A percentile compares a stretch with the other conserved stretches of the same genome.
Evolutionary conservation across 2,113 vertebrate species (phyloP).

Genomic region (Illadopsis cleaveri): DNA sequence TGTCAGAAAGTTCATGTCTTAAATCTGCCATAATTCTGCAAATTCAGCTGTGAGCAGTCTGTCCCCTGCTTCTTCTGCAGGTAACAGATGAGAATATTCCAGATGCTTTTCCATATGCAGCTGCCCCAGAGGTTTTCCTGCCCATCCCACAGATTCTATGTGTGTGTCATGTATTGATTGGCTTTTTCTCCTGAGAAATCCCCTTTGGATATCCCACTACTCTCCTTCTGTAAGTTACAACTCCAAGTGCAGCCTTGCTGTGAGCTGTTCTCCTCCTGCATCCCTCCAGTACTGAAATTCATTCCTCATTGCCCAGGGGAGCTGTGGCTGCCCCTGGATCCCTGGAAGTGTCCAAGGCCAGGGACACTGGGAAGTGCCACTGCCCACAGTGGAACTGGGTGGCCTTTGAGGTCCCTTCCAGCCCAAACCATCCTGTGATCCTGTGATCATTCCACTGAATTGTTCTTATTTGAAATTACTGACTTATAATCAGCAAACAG

Average conservation of each 20-base stretch:
- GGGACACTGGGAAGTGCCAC: not conserved
- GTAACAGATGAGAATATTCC: not conserved
- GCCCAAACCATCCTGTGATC: not conserved
- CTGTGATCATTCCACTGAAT: not conserved
- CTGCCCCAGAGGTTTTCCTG: not conserved
- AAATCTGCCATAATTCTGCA: not conserved
- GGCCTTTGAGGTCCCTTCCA: not conserved
- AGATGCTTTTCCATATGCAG: not conserved
- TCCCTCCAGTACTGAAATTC: not conserved
- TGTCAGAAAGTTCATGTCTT: not conserved
- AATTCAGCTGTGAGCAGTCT: accelerated
- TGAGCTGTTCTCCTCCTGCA: not conserved
- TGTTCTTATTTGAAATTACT: not conserved
- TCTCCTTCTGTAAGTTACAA: not conserved
- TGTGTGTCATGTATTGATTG: not conserved
- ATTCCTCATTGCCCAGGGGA: not conserved
- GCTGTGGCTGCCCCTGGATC: not conserved
- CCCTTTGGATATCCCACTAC: not conserved
- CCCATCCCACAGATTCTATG: accelerated
- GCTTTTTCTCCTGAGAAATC: not conserved
- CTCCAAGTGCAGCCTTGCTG: not conserved
- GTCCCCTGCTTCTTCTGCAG: not conserved
- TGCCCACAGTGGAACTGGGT: not conserved
- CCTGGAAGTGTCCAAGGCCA: not conserved
- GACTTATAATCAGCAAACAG: not conserved